Conservation (phyloP, 1,140 invertebrate genomes). For the Argopecten irradians region DNA sequence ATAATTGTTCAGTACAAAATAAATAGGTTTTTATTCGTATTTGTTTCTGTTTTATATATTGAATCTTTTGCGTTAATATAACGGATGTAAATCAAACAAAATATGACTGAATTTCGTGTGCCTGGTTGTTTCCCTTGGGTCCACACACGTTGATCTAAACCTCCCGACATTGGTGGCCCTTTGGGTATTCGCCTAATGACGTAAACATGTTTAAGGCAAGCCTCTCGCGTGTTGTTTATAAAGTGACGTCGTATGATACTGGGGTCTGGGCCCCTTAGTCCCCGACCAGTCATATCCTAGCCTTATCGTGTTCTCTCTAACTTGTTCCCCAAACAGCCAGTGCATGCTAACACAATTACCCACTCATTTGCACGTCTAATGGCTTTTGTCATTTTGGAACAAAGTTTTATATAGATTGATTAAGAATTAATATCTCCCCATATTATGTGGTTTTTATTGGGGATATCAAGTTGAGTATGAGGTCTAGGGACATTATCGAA, state of each 20-base stretch:
- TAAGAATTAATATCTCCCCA: conserved; percentile 5
- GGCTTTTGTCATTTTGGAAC: conserved; percentile 10
- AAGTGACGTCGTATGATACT: not conserved
- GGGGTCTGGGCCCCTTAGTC: not conserved
- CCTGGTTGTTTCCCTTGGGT: not conserved
- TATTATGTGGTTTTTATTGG: not conserved
- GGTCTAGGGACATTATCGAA: not conserved
- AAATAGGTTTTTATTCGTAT: no score
- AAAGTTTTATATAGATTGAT: conserved; percentile 6
- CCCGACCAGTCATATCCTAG: not conserved
- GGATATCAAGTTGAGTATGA: not conserved
- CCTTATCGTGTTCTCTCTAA: not conserved
- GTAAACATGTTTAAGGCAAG: not conserved
- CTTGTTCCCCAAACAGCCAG: not conserved
- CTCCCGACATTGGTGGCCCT: not conserved
- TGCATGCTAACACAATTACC: not conserved
- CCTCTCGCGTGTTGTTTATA: not conserved
- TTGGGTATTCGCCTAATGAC: not conserved
- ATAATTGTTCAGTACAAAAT: no score
- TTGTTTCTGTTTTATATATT: no score
- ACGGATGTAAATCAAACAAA: not conserved
- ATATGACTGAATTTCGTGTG: not conserved
- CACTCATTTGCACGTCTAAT: conserved; percentile 5
- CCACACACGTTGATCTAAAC: not conserved
- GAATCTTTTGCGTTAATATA: not conserved